Base-by-base conservation (phyloP, 2,797 vertebrate species). In the Oryzias dopingdopingensis region DNA sequence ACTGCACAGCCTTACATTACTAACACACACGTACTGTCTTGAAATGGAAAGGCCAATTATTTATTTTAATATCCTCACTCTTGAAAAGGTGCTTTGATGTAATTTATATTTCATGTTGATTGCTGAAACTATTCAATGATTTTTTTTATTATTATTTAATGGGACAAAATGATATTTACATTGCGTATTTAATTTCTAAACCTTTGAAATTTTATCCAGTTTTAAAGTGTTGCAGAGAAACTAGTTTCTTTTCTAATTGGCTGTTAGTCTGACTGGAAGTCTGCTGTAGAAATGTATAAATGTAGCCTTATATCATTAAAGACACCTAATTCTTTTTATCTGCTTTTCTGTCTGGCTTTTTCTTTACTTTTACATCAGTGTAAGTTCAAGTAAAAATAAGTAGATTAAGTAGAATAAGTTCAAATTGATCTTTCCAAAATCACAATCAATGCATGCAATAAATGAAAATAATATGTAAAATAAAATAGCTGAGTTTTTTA, bases 1-100 rank as follows among this genome's bases (percentile, higher is more conserved):
- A 77, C 78, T 73, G 62, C 76, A 76, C 75, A 77, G 71, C 79
- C 72, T 82, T 80, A 72, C 64, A 69, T 82, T 67, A 72, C 47
- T 74, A 74, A 73, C 75, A 74, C 64, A 74, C 62, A 64, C 72
- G 80, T 83, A 82, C 74, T 77, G 82, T 88, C 76, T 79, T 70
- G 59, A 80, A 59, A 78, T 70, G 74, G 64, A 82, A 88, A 89
- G 84, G 84, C 84, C 86, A 90, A 88, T 89, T 90, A 89, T 92
- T 93, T 91, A 92, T 92, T 92, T 90, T 74, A 85, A 82, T 90
- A 89, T 88, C 76, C 83, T 89, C 82, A 84, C 88, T 90, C 84
- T 89, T 84, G 84, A 92, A 90, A 92, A 88, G 91, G 92, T 93
- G 92, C 92, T 93, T 91, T 88, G 83, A 88, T 88, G 88, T 92